These are phyloP conservation scores for Aethes cnicana DNA, from an alignment of 2,888 invertebrate species.

Conservation along the genomic window DNA sequence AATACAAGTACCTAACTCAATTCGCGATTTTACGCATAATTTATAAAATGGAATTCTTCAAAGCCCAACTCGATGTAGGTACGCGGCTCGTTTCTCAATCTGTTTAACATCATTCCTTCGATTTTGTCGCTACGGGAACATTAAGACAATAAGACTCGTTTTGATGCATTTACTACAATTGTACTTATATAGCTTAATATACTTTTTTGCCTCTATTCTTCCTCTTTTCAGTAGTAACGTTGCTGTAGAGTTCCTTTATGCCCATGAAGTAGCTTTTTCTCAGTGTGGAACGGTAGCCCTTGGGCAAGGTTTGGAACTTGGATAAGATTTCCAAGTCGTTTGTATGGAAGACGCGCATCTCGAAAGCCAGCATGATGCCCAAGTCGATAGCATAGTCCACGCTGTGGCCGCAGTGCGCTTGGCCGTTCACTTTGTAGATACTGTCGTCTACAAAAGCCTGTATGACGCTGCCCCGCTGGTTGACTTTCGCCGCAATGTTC, in stretches of 20 bases:
- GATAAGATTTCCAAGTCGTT: conserved; percentile 51
- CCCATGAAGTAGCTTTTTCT: conserved; percentile 62
- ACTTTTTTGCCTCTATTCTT: conserved; percentile 33
- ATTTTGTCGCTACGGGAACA: not conserved
- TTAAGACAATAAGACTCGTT: not conserved
- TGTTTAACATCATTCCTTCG: conserved; percentile 1
- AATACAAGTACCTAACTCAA: conserved; percentile 65
- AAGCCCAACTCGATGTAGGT: conserved; percentile 19
- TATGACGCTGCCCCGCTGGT: conserved; percentile 55
- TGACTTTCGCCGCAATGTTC: conserved; percentile 55
- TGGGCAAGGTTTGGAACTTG: conserved; percentile 61
- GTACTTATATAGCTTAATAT: not conserved
- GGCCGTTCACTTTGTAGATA: conserved; percentile 53
- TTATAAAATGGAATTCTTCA: conserved; percentile 39
- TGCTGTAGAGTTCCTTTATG: conserved; percentile 60
- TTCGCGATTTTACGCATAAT: conserved; percentile 53
- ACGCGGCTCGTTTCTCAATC: conserved; percentile 1
- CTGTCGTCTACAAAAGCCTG: conserved; percentile 56
- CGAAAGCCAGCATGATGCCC: conserved; percentile 52
- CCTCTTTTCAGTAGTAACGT: conserved; percentile 49
- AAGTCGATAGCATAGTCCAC: conserved; percentile 61
- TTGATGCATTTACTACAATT: not conserved
- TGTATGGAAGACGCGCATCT: conserved; percentile 68
- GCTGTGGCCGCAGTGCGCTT: conserved; percentile 63
- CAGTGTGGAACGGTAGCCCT: conserved; percentile 54